These are phyloP conservation scores for Meriones psammophilus DNA, from an alignment of 2,797 vertebrate species.

Conservation along the genomic window DNA sequence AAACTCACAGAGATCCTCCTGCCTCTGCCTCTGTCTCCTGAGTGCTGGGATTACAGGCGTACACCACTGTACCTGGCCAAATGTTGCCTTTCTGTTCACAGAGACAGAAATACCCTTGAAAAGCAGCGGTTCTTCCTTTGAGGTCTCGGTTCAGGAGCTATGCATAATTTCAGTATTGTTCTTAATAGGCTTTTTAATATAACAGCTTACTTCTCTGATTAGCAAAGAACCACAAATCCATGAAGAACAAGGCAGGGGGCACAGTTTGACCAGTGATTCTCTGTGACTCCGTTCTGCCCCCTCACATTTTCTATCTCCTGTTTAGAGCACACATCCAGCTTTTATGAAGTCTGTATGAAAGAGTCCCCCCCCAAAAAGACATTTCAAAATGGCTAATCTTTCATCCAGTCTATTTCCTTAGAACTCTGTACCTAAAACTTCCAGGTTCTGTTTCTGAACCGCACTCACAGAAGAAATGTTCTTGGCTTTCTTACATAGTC, in stretches of 20 bases:
- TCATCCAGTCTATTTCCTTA: constrained; percentile 7
- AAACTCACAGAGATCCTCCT: too few species aligned
- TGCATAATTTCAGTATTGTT: not conserved
- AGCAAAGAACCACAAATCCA: not conserved
- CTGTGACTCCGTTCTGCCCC: not conserved
- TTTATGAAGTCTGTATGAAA: constrained; percentile 55
- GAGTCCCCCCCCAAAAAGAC: not conserved
- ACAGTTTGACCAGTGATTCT: constrained; percentile 1
- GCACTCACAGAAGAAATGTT: not conserved
- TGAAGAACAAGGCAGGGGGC: not conserved
- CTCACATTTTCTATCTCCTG: constrained; percentile 7
- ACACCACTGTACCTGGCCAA: not conserved
- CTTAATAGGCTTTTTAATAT: not conserved
- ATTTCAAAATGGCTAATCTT: constrained; percentile 21
- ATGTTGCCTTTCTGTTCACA: constrained; percentile 48
- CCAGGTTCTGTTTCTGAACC: not conserved
- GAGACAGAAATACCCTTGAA: constrained; percentile 54
- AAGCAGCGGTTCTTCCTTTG: constrained; percentile 26
- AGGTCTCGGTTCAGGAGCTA: constrained; percentile 40
- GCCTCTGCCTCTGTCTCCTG: too few species aligned
- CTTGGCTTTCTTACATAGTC: constrained; percentile 26
- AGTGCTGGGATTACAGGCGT: too few species aligned
- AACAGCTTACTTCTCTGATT: not conserved
- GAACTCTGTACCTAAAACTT: constrained; percentile 51
- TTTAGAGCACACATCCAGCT: not conserved